Base-by-base conservation (phyloP, 2,888 invertebrate species). In the Caprella mutica region DNA sequence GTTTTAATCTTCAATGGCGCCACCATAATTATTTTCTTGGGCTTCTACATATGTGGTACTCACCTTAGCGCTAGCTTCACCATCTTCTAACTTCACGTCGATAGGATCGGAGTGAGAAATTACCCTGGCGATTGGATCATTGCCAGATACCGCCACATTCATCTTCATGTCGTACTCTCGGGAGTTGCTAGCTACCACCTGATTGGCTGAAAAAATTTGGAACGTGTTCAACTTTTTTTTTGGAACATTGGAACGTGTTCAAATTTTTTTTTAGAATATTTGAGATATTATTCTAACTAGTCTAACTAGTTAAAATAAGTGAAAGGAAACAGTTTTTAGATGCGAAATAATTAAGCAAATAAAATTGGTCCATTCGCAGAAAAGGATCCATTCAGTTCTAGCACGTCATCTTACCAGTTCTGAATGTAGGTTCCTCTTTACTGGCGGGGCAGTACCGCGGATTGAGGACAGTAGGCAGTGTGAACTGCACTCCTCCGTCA, bases 401-500 rank as follows among this genome's bases (percentile, higher is more conserved):
- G 26, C 12, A 9, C 19, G 52, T 39, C 23, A 24, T n/a, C 1
- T 30, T 8, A 9, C 24, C 17, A 4, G 24, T 9, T 26, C 8
- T 14, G 40, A 26, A 9, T 21, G n/a, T 12, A 30, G 33, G 17
- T 14, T 29, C 54, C 33, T 39, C n/a, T 29, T 24, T 54, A 29
- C 29, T 26, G 43, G 42, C 39, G 40, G 39, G 38, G 19, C 43
- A 40, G 52, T 61, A 61, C 6, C 61, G 51, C 21, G 61, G 61
- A 35, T 61, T 58, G 29, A 61, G 53, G 19, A 61, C 50, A 6
- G 61, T 55, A 3, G 61, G 61, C 24, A 61, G 30, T 12, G 46
- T 30, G 23, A 61, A 61, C 29, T 54, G 40, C 23, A 61, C 52
- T 12, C 52, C 58, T 12, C 61, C 61, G 38, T 61, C 61, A 8